Evolutionary conservation across 2,113 vertebrate genomes (phyloP), one percentile per base, ranked within the genome.

Genomic region (Brachyhypopomus gauderio): DNA sequence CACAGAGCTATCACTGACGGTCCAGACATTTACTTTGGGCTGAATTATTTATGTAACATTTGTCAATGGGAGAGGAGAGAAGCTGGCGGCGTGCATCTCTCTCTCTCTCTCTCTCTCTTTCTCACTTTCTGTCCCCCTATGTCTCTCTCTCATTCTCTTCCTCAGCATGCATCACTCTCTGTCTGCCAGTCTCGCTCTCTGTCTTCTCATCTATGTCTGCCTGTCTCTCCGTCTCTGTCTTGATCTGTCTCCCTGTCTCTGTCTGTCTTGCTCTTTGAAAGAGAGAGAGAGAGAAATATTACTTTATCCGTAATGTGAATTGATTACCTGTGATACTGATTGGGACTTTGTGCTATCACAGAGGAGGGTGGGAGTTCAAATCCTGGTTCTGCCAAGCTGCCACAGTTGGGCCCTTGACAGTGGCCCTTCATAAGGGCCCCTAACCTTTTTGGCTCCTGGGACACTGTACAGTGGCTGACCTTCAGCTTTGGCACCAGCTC

Each of bases 31-130:
- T 86, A 79, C 83, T 86, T 86, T 84, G 62, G 79, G 45, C 36
- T 86, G 85, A 86, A 88, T 87, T 78, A 81, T 88, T 84, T 71
- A 85, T 78, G 82, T 67, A 80, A 86, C 81, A 82, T 86, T 85
- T 81, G 79, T 87, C 86, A 83, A 84, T 80, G 78, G 69, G 67
- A 86, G 79, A 85, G 85, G 85, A 84, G 79, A 81, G 72, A 86
- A 58, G 7, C 45, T 84, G 66, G 9, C 78, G 73, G 85, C 55
- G 79, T 83, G 81, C 36, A 69, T 67, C 75, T 77, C 80, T 84
- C 41, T 80, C 27, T 81, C 60, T 62, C 52, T 36, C 73, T 75
- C 25, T 59, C 56, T 75, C 73, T 59, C 48, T 58, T 16, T 59
- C 73, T 59, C 27, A 16, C 64, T 69, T 17, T 69, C 64, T 69